Evolutionary conservation across 2,797 vertebrate species (phyloP), one percentile per base, ranked within the genome.

Genomic region (Enteromius thamalakanensis): DNA sequence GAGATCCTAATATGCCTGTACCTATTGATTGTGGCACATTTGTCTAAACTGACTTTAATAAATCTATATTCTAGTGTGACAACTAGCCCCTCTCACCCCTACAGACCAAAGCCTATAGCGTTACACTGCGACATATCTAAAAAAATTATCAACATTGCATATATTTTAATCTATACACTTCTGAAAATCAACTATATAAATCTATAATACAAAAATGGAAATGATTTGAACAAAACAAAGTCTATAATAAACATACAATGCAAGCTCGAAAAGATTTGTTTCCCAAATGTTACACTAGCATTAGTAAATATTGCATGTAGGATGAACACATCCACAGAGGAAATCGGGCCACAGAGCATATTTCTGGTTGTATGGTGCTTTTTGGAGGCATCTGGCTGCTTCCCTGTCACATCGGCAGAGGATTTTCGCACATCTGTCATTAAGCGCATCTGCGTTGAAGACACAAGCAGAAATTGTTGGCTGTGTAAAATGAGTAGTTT

Each of bases 381-480:
- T 93, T 79, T 93, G 93, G 84, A 99, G 91, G 86, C 97, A 99
- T 85, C 91, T 93, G 77, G 95, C 96, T 34, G 94, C 91, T 47
- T 96, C 91, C 82, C 91, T 91, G 93, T 99, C 97, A 86, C 97
- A 99, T 85, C 92, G 93, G 91, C 98, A 99, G 47, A 96, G 88
- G 80, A 95, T 87, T 90, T 95, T 94, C 87, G 97, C 94, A 90
- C 97, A 99, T 67, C 86, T 90, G 88, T 97, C 94, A 87, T 94
- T 88, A 80, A 95, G 83, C 9, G 94, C 90, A 76, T 96, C 98
- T 99, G 92, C 79, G 94, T 92, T 6, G 14, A 87, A 90, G 47
- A 37, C 62, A 85, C 26, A 37, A 84, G 78, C 64, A 65, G n/a
- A 84, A 81, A 71, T 68, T 29, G 68, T n/a, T 23, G 17, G 21